These are phyloP conservation scores for Atractosteus spatula DNA, from an alignment of 2,113 vertebrate species.

Conservation along the genomic window DNA sequence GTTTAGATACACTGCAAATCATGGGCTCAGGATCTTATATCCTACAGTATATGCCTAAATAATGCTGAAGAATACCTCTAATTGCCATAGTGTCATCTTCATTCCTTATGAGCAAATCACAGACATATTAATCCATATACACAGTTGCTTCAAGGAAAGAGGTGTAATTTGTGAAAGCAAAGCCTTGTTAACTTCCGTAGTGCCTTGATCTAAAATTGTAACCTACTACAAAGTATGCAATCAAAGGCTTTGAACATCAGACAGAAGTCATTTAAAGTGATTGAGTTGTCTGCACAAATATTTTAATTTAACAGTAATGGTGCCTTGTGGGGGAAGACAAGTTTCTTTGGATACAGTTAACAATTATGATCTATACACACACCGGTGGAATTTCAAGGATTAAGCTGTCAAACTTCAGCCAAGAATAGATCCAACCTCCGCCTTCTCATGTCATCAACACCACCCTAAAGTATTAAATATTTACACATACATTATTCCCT, in stretches of 20 bases:
- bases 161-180: neutral
- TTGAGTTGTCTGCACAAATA: conserved; percentile 66
- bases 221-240: conserved; percentile 69
- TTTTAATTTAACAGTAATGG: conserved; percentile 62
- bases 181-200: conserved; percentile 57
- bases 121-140: conserved; percentile 3
- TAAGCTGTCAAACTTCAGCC: neutral
- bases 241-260: conserved; percentile 67
- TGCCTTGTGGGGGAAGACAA: conserved; percentile 25
- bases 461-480: neutral
- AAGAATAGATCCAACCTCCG: neutral
- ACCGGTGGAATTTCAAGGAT: conserved; percentile 18
- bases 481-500: neutral
- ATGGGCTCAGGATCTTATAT: neutral
- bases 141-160: conserved; percentile 1
- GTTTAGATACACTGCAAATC: neutral
- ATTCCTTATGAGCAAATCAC: neutral
- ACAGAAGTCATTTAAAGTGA: conserved; percentile 67
- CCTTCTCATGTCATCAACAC: neutral
- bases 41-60: neutral
- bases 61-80: neutral
- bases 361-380: conserved; percentile 58
- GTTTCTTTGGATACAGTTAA: conserved; percentile 49
- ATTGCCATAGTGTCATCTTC: neutral
- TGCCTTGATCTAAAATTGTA: conserved; percentile 66